A percentile compares a stretch with the other conserved stretches of the same genome.
phyloP scores from a whole-genome alignment of 1,140 invertebrate species.

The Octopus bimaculoides region DNA sequence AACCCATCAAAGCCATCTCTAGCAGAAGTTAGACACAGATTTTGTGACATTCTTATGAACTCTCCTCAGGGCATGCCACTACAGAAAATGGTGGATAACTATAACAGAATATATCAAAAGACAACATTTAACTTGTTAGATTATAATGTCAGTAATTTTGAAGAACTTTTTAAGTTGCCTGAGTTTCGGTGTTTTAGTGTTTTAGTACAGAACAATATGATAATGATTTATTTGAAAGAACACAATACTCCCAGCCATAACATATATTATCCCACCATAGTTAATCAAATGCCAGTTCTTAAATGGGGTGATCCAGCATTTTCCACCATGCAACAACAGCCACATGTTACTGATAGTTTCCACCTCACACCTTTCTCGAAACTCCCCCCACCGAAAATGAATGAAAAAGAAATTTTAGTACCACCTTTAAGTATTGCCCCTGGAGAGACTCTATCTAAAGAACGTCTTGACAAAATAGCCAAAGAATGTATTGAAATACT shows the following conservation, averaged over 20 bases:
- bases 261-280: not conserved
- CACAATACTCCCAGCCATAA: not conserved
- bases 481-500: slow-evolving; percentile 45
- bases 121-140: not conserved
- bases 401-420: slow-evolving; percentile 30
- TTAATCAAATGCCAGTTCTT: not conserved
- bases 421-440: slow-evolving; percentile 20
- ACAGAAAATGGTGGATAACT: not conserved
- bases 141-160: not conserved
- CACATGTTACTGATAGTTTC: not conserved
- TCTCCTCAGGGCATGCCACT: not conserved
- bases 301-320: not conserved
- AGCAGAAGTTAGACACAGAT: not conserved
- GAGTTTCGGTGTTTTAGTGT: not conserved
- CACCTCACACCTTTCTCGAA: not conserved
- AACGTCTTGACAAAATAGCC: slow-evolving; percentile 33
- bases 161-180: not conserved
- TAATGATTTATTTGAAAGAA: not conserved
- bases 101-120: not conserved
- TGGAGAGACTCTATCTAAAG: slow-evolving; percentile 18
- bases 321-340: not conserved
- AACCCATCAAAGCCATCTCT: not conserved
- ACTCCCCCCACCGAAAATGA: slow-evolving; percentile 14
- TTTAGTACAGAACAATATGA: not conserved
- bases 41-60: not conserved